A percentile compares a stretch with the other conserved stretches of the same genome.
These are phyloP conservation scores for Gephyroberyx darwinii DNA, from an alignment of 2,797 vertebrate species.

Conservation along the genomic window DNA sequence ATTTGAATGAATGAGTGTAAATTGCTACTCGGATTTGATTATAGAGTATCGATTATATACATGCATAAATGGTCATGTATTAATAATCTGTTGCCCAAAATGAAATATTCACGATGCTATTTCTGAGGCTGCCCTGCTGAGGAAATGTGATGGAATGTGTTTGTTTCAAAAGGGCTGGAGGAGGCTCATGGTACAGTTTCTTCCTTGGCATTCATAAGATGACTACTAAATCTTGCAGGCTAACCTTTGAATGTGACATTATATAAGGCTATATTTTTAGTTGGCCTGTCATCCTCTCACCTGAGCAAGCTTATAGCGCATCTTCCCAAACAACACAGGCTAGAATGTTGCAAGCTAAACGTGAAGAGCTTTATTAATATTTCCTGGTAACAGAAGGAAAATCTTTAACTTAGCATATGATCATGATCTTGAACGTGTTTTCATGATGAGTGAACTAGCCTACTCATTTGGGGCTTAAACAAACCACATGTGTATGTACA, in stretches of 20 bases:
- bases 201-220: slow-evolving; percentile 2
- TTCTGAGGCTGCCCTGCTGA: slow-evolving; percentile 16
- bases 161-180: slow-evolving; percentile 34
- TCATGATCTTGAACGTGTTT: too few species aligned
- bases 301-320: neutral
- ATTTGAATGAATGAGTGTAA: slow-evolving; percentile 34
- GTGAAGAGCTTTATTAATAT: neutral
- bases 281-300: slow-evolving; percentile 3
- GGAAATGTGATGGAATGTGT: slow-evolving; percentile 66
- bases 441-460: neutral
- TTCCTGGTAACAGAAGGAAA: neutral
- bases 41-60: slow-evolving; percentile 9
- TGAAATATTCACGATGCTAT: slow-evolving; percentile 2
- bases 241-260: neutral
- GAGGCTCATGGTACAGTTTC: slow-evolving; percentile 31
- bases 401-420: too few species aligned
- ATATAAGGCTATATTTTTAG: neutral
- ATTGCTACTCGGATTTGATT: neutral
- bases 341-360: neutral
- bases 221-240: slow-evolving; percentile 10
- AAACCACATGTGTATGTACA: neutral
- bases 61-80: slow-evolving; percentile 5
- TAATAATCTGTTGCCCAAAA: slow-evolving; percentile 4
- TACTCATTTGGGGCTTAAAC: neutral
- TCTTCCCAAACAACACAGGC: neutral